These are phyloP conservation scores for Nylanderia fulva DNA, from an alignment of 1,140 invertebrate genomes.

Conservation along the genomic window DNA sequence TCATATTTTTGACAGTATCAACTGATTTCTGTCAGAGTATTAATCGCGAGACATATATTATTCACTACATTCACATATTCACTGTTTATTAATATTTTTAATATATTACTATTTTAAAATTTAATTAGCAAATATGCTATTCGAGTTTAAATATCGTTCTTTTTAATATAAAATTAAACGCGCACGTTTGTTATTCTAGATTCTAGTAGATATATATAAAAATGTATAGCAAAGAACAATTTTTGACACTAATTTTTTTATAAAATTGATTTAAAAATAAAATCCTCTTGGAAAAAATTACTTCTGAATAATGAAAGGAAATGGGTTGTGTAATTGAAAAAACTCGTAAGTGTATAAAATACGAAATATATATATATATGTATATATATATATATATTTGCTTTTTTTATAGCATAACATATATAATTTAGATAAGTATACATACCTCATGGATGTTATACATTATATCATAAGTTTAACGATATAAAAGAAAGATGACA, in stretches of 20 bases:
- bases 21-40: no score
- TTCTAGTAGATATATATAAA: no score
- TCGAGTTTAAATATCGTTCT: no score
- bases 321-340: background rate
- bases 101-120: no score
- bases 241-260: background rate
- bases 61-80: no score
- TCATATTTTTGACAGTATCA: no score
- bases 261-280: background rate
- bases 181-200: no score
- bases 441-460: conserved; percentile 78
- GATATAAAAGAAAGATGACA: conserved; percentile 83
- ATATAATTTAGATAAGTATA: conserved; percentile 84
- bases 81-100: no score
- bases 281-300: background rate
- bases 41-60: no score
- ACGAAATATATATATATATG: conserved; percentile 82
- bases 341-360: conserved; percentile 80
- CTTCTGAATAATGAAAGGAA: background rate
- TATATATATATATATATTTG: conserved; percentile 85
- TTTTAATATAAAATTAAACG: no score
- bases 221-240: no score
- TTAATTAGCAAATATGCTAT: no score
- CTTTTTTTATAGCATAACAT: conserved; percentile 77
- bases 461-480: conserved; percentile 80